phyloP scores from a whole-genome alignment of 2,797 vertebrate species.

The Discoglossus pictus region DNA sequence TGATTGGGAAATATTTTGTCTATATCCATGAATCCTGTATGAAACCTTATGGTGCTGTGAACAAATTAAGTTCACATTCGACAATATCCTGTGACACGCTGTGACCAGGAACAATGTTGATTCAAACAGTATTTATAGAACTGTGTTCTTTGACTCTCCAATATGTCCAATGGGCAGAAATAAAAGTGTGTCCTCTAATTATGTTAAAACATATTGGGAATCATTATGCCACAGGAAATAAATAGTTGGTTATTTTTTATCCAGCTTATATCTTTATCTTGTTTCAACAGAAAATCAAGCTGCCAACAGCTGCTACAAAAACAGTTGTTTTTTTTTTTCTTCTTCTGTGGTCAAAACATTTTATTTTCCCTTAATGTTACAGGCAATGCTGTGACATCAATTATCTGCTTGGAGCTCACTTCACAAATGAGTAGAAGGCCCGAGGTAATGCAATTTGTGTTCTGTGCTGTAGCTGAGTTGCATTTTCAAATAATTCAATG shows the following conservation, averaged over 20 bases:
- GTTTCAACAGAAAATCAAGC: too few relatives aligned
- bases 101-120: neutral
- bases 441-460: constrained; percentile 30
- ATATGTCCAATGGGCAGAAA: neutral
- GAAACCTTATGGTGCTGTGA: neutral
- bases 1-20: neutral
- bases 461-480: too few relatives aligned
- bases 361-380: constrained; percentile 23
- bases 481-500: too few relatives aligned
- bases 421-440: constrained; percentile 33
- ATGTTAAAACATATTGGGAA: neutral
- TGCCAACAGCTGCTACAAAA: too few relatives aligned
- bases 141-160: neutral
- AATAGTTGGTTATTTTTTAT: neutral
- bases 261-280: neutral
- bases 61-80: neutral
- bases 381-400: constrained; percentile 28
- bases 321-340: neutral
- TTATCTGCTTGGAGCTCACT: constrained; percentile 29
- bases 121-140: neutral
- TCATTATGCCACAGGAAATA: neutral
- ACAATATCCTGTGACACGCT: neutral
- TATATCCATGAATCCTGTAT: neutral
- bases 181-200: neutral
- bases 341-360: constrained; percentile 24